These are phyloP conservation scores for Drosophila fulvimacula DNA, from an alignment of 2,888 invertebrate genomes.

Conservation along the genomic window DNA sequence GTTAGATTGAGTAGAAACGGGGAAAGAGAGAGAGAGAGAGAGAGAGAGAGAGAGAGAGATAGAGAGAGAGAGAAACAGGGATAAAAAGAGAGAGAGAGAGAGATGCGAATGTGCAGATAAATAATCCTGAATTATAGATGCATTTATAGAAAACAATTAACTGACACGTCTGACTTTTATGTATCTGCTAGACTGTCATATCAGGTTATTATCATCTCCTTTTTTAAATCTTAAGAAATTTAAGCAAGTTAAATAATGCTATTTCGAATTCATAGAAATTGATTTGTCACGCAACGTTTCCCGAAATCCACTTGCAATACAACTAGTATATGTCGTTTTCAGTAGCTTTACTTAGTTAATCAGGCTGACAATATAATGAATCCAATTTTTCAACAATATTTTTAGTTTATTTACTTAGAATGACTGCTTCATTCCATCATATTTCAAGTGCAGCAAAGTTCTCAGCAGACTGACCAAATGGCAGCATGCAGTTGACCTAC, in stretches of 20 bases:
- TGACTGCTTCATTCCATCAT: neutral
- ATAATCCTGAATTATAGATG: neutral
- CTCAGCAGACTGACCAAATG: constrained; percentile 53
- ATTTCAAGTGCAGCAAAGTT: constrained; percentile 22
- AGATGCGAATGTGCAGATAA: constrained; percentile 1
- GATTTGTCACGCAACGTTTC: no score
- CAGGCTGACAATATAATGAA: neutral
- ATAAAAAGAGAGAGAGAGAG: neutral
- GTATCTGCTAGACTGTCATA: neutral
- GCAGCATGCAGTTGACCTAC: constrained; percentile 10
- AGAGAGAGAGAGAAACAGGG: no score
- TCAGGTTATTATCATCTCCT: constrained; percentile 46
- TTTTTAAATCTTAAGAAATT: constrained; percentile 47
- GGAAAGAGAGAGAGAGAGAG: neutral
- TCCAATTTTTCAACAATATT: no score
- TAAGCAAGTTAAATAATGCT: constrained; percentile 40
- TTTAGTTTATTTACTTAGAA: neutral
- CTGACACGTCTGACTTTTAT: constrained; percentile 32
- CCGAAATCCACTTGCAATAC: neutral
- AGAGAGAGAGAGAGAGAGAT: no score
- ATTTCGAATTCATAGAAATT: neutral
- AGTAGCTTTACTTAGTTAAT: neutral
- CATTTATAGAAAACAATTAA: constrained; percentile 20
- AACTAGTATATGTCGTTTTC: neutral
- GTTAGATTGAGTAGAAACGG: no score